phyloP scores from a whole-genome alignment of 92 coral and sea anemone genomes.

The Montipora capitata region DNA sequence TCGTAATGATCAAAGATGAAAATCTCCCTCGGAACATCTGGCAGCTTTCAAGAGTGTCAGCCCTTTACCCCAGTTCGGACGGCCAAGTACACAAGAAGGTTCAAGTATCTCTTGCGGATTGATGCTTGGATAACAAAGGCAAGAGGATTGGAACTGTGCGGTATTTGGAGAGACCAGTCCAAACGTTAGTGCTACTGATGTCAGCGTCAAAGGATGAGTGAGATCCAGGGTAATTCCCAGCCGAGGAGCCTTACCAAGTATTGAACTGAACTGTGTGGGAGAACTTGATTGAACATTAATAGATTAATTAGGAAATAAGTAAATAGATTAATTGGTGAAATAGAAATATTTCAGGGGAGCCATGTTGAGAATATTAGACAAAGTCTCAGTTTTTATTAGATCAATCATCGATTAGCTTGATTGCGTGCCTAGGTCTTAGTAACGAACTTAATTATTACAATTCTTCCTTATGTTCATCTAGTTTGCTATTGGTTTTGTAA shows the following conservation, averaged over 20 bases:
- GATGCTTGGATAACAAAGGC: neutral
- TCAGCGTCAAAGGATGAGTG: too few species aligned
- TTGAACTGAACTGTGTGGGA: neutral
- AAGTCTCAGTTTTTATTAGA: neutral
- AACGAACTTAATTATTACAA: too few species aligned
- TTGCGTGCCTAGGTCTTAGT: neutral
- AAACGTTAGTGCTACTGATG: neutral
- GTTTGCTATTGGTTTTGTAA: neutral
- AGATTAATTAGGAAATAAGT: slow-evolving; percentile 33
- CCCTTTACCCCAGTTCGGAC: slow-evolving; percentile 59
- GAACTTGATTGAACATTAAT: neutral
- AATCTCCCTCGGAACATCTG: slow-evolving; percentile 47
- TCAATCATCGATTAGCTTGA: neutral
- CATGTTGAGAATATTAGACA: slow-evolving; percentile 22
- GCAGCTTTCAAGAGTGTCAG: slow-evolving; percentile 52
- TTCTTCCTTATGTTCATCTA: neutral
- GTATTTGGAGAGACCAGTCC: neutral
- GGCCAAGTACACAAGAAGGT: slow-evolving; percentile 50
- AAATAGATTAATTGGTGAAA: too few species aligned
- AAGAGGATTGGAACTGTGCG: neutral
- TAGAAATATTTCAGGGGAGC: too few species aligned
- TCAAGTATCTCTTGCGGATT: neutral
- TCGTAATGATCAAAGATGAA: slow-evolving; percentile 54
- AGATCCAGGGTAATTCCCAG: slow-evolving; percentile 7
- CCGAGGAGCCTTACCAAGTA: slow-evolving; percentile 18